Evolutionary conservation across 2,888 invertebrate species (phyloP).

Genomic region (Pardosa pseudoannulata): DNA sequence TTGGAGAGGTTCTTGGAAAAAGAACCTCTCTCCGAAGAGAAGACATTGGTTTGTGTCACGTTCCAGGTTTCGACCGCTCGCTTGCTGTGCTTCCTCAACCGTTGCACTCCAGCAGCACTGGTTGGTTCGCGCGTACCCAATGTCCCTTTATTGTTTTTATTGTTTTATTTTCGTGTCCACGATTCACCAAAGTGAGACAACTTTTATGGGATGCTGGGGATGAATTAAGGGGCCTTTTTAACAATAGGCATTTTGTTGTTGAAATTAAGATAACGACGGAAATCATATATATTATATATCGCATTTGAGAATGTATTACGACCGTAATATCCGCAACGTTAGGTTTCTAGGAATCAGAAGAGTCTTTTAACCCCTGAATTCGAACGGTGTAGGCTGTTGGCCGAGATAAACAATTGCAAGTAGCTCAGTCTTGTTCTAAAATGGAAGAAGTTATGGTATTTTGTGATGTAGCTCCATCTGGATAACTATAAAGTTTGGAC

Average conservation of each 20-base stretch:
- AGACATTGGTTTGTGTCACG: background rate
- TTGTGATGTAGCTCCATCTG: too few relatives aligned
- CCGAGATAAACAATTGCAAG: too few relatives aligned
- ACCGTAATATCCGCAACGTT: too few relatives aligned
- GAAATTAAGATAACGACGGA: background rate
- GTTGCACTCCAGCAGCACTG: background rate
- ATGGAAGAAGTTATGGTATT: too few relatives aligned
- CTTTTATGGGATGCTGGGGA: background rate
- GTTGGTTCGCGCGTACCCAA: background rate
- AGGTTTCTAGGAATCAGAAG: too few relatives aligned
- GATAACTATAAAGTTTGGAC: too few relatives aligned
- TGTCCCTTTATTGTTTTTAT: background rate
- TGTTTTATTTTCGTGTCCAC: too few relatives aligned
- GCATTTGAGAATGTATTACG: background rate
- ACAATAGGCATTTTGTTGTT: background rate
- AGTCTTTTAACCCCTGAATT: too few relatives aligned
- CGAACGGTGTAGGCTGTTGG: too few relatives aligned
- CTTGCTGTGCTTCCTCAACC: background rate
- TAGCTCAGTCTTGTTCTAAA: too few relatives aligned
- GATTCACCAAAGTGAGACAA: background rate
- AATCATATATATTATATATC: background rate
- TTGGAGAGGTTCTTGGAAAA: constrained; percentile 10
- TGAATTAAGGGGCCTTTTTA: background rate
- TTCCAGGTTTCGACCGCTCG: background rate
- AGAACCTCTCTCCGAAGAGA: background rate